Percentiles rank a stretch among this genome's conserved stretches.
Evolutionary conservation across 2,888 invertebrate genomes (phyloP).

Genomic region (Hedya salicella): DNA sequence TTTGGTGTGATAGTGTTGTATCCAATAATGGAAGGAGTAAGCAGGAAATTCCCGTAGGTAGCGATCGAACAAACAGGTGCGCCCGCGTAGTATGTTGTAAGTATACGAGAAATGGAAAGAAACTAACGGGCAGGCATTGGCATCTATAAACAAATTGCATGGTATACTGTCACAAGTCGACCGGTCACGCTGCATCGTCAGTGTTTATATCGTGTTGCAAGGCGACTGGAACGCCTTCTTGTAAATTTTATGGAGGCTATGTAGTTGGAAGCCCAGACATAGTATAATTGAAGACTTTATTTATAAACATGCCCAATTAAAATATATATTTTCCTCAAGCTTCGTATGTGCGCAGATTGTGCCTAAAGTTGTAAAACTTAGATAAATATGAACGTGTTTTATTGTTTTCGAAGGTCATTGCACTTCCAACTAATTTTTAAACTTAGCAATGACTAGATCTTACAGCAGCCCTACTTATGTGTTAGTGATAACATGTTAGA

Average conservation of each 20-base stretch:
- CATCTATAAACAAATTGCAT: conserved; percentile 61
- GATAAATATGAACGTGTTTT: conserved; percentile 65
- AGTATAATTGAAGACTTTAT: conserved; percentile 70
- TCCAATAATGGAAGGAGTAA: conserved; percentile 81
- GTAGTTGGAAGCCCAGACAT: conserved; percentile 63
- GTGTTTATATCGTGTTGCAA: conserved; percentile 59
- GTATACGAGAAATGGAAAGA: conserved; percentile 63
- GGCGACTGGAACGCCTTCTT: conserved; percentile 56
- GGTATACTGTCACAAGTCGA: conserved; percentile 67
- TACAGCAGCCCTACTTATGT: conserved; percentile 70
- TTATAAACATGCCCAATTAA: conserved; percentile 69
- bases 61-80: conserved; percentile 62
- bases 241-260: conserved; percentile 69
- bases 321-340: conserved; percentile 73
- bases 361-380: conserved; percentile 75
- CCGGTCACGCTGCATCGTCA: conserved; percentile 69
- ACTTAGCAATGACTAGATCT: conserved; percentile 62
- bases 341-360: conserved; percentile 73
- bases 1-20: conserved; percentile 84
- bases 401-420: conserved; percentile 66
- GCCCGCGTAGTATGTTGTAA: conserved; percentile 69
- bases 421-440: conserved; percentile 64
- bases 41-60: conserved; percentile 76
- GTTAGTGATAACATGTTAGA: conserved; percentile 46
- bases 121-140: conserved; percentile 57